Base-by-base conservation (phyloP, 2,888 invertebrate genomes). In the Cacoxenus indagator region DNA sequence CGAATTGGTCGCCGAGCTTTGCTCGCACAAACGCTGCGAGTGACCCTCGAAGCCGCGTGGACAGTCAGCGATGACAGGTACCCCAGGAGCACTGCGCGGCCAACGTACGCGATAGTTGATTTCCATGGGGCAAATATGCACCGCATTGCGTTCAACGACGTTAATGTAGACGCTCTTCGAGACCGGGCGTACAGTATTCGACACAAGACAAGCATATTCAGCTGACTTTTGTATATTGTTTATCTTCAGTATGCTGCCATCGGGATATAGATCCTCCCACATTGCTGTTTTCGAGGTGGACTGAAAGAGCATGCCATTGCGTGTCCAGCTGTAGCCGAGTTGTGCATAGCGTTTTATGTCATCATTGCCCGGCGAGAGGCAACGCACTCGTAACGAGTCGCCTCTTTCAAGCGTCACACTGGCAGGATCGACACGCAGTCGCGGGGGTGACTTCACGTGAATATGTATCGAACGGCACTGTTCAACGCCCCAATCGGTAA, bases 251-350 rank as follows among this genome's bases (percentile, higher is more conserved):
- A 96, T 93, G 80, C 94, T 95, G 8, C 96, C 96, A 69, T 93
- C 92, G 0, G 95, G 95, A 85, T 92, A 94, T 27, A 96, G 89
- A 82, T 95, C 95, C 84, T 96, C 95, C 92, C 95, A 95, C 76
- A 94, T 93, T 79, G 94, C 94, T n/a, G 90, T 90, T 5, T 92
- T 93, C 0, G 93, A 93, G 65, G 91, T 91, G 70, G 94, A 90
- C 59, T 93, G 93, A 24, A 96, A 90, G 14, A 96, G 88, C 9
- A 91, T 92, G 68, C 92, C 91, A 82, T 95, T 95, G 75, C 93
- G 92, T 0, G 94, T 93, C 95, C 95, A 96, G 80, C 94, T 94
- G 84, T 95, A 95, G 4, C 95, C 95, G 67, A 94, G 90, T 45
- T 91, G 91, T 1, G 91, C 91, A 71, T 91, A 91, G 2, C 90